These are phyloP conservation scores for Enteromius radiatus DNA, from an alignment of 2,797 vertebrate species.

Conservation along the genomic window DNA sequence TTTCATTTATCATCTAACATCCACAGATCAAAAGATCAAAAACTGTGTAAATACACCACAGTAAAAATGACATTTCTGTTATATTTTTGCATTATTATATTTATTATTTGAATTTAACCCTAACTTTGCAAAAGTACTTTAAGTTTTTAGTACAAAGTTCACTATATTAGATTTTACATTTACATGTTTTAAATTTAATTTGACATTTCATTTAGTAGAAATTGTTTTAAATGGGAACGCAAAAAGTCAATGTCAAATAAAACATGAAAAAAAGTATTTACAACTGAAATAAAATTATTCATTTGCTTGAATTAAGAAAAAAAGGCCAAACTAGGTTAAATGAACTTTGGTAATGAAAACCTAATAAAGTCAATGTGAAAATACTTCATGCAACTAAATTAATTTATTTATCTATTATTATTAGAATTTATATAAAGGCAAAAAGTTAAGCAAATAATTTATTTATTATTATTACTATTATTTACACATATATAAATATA, in stretches of 20 bases:
- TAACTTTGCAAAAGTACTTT: neutral
- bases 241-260: neutral
- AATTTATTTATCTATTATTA: neutral
- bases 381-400: neutral
- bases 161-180: no score
- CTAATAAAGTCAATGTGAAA: neutral
- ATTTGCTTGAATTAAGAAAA: neutral
- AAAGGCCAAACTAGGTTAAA: neutral
- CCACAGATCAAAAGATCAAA: neutral
- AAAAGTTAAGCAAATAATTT: no score
- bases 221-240: neutral
- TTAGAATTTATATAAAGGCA: neutral
- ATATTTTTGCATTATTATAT: no score
- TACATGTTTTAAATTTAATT: neutral
- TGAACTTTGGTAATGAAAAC: neutral
- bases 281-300: neutral
- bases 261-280: neutral
- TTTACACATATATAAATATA: neutral
- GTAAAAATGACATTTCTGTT: no score
- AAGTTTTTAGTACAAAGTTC: no score
- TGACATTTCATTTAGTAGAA: neutral
- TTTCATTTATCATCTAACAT: neutral
- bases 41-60: neutral
- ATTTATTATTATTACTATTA: neutral
- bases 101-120: no score